Evolutionary conservation across 2,888 invertebrate species (phyloP).

Genomic region (Aphodius sticticus): DNA sequence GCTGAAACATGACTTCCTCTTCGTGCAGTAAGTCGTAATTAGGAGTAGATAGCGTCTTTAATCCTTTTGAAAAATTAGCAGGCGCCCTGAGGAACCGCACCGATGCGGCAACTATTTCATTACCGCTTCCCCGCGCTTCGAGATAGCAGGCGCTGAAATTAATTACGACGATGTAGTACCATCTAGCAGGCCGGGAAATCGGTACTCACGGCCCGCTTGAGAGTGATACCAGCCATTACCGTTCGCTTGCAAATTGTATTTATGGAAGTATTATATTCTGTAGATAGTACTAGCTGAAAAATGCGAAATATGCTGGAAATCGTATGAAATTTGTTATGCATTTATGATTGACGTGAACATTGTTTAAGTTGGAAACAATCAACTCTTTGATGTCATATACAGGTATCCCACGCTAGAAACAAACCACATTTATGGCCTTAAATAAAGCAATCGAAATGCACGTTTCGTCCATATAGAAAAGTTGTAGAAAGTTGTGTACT

Average conservation of each 20-base stretch:
- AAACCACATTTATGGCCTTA: too few relatives aligned
- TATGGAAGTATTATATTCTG: not conserved
- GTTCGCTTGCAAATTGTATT: not conserved
- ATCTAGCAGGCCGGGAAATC: not conserved
- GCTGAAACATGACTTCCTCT: not conserved
- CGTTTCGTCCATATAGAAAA: too few relatives aligned
- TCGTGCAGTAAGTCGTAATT: not conserved
- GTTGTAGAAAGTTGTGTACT: too few relatives aligned
- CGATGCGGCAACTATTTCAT: not conserved
- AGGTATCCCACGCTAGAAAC: too few relatives aligned
- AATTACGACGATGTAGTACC: not conserved
- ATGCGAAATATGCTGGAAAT: not conserved
- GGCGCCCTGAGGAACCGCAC: not conserved
- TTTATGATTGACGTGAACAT: too few relatives aligned
- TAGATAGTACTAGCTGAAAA: not conserved
- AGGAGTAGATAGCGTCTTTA: not conserved
- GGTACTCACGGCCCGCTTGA: constrained; percentile 4
- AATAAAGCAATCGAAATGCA: too few relatives aligned
- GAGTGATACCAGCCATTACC: not conserved
- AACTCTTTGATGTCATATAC: too few relatives aligned
- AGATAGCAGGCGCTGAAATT: not conserved
- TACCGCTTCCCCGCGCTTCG: not conserved
- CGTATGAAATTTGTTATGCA: not conserved
- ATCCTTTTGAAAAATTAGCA: not conserved
- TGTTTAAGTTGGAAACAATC: too few relatives aligned